Conservation (phyloP, 2,888 invertebrate genomes). For the Ectemnius lituratus region DNA sequence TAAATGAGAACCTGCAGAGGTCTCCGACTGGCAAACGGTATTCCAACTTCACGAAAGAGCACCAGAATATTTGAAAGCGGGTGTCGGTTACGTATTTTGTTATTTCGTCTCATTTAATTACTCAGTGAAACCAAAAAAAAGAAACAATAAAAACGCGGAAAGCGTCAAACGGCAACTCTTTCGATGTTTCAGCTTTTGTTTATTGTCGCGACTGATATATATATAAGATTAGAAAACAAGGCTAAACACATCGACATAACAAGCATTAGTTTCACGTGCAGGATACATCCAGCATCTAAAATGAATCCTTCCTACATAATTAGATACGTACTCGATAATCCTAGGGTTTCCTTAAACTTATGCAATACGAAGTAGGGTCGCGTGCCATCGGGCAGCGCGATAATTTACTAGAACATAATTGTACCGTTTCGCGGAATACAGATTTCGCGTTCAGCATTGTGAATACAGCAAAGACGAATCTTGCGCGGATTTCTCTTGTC, state of each 20-base stretch:
- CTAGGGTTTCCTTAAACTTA: conserved; percentile 19
- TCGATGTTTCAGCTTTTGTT: conserved; percentile 12
- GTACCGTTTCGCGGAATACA: conserved; percentile 9
- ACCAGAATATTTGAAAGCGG: conserved; percentile 7
- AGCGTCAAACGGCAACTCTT: too few relatives aligned
- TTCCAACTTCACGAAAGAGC: conserved; percentile 16
- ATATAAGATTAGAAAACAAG: conserved; percentile 23
- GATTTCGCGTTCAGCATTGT: background rate
- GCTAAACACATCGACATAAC: conserved; percentile 32
- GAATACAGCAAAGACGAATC: background rate
- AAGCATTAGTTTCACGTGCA: conserved; percentile 35
- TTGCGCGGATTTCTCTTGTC: conserved; percentile 1
- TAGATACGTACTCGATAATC: conserved; percentile 18
- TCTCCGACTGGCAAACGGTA: conserved; percentile 12
- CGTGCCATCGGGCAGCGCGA: background rate
- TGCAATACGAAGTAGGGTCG: conserved; percentile 18
- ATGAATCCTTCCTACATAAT: conserved; percentile 24
- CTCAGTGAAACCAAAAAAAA: too few relatives aligned
- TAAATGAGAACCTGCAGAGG: conserved; percentile 16
- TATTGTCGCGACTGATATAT: conserved; percentile 46
- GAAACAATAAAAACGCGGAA: too few relatives aligned
- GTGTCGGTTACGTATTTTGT: background rate
- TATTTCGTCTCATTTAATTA: background rate
- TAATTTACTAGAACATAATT: conserved; percentile 2
- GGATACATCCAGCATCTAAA: conserved; percentile 24